Evolutionary conservation across 2,888 invertebrate genomes (phyloP), one percentile per base, ranked within the genome.

Genomic region (Asteroscopus sphinx): DNA sequence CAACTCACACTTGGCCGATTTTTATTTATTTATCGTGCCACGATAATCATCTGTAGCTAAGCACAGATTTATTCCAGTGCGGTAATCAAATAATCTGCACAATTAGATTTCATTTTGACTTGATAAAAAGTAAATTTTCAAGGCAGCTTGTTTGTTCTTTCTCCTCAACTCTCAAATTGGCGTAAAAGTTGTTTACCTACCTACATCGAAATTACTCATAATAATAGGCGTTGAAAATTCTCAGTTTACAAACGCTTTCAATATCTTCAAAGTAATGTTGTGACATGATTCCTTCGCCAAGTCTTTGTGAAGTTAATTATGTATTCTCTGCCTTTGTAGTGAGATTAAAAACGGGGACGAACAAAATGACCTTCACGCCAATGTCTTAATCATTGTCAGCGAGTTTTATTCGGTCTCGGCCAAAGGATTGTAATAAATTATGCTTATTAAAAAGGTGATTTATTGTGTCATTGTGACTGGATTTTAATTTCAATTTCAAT

Each of bases 301-400:
- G 28, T 37, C n/a, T 48, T 52, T 56, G 53, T 52, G 41, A 9
- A 49, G 28, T 32, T 60, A 59, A 65, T 73, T 69, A 59, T 8
- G 17, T 45, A 58, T 48, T 65, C 35, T 21, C 39, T 17, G 8
- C 32, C 25, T 61, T 51, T 44, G 42, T 37, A 37, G 46, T 52
- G 46, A 47, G 60, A 52, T 56, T 58, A 44, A 61, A 73, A 56
- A 52, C 42, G 26, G 26, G 26, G 2, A 7, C 12, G 21, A 39
- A 41, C 11, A 26, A 41, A 8, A 9, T 33, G 21, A 35, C 21
- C 28, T 51, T 59, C 7, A 15, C n/a, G 7, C 16, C 0, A 13
- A 16, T 15, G 25, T 21, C 3, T 33, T 25, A 37, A 44, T 39
- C 5, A 11, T 35, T 33, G 8, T 1, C 26, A 32, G 17, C 58